Base-by-base conservation (phyloP, 1,140 invertebrate species). In the Cydia splendana region DNA sequence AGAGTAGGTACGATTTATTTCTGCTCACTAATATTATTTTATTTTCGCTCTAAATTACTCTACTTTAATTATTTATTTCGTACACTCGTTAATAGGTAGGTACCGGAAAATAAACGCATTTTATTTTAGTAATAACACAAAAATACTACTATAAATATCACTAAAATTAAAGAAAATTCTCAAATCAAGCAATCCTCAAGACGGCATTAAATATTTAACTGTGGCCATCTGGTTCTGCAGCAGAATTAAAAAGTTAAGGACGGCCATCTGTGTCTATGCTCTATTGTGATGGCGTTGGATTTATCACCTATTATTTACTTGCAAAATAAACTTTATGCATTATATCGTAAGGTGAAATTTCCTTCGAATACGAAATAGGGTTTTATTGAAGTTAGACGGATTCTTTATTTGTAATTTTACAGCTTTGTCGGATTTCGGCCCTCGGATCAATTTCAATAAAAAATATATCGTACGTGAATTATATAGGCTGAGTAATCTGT, bases 201-300 rank as follows among this genome's bases (percentile, higher is more conserved):
- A 71, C 4, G n/a, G 15, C 15, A 10, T 69, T 34, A 69, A 69
- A 34, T 34, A 34, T 69, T 69, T 69, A 69, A 71, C 34, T 38
- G 9, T 71, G 67, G 67, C 38, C 67, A 45, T 71, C 30, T 71
- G 38, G 7, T 15, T 10, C 7, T 71, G 67, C 20, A 67, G n/a
- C 67, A 4, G 0, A 9, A 71, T 18, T 42, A 38, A 38, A 71
- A 71, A 71, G 28, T 34, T 71, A 18, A 42, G 34, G 67, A n/a
- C 34, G 9, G 67, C 67, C 67, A 71, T 38, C 67, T 71, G 67
- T 71, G 67, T 71, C 30, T 42, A 71, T 71, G 67, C 34, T n/a
- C n/a, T 42, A 71, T 20, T 71, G 38, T 71, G 2, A 34, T 45
- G 13, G 67, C 67, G 67, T 71, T 10, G 30, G 6, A 13, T 69